phyloP scores from a whole-genome alignment of 1,140 invertebrate genomes.

The Drosophila elegans region DNA sequence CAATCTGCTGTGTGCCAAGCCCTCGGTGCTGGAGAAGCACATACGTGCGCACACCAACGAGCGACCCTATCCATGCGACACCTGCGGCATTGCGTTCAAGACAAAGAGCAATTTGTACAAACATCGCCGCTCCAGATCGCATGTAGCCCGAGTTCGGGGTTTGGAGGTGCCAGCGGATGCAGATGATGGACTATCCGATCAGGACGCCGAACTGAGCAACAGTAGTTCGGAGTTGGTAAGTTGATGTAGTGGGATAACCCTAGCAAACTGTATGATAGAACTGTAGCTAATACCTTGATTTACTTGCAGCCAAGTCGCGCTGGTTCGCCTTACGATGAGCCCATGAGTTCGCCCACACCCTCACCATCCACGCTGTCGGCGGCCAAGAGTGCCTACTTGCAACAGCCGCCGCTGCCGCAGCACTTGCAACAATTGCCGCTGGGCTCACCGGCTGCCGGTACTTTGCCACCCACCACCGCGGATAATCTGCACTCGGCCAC shows the following conservation, averaged over 20 bases:
- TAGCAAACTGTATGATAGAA: too few species aligned
- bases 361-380: conserved; percentile 74
- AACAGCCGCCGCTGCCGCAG: conserved; percentile 58
- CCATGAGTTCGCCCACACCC: conserved; percentile 62
- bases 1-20: conserved; percentile 94
- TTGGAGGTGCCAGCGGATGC: conserved; percentile 86
- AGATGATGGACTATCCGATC: conserved; percentile 86
- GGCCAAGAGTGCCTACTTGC: conserved; percentile 68
- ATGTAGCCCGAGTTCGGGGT: conserved; percentile 89
- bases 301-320: conserved; percentile 67
- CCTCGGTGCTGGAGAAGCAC: conserved; percentile 97
- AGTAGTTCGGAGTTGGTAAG: conserved; percentile 82
- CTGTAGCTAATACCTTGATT: background rate
- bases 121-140: conserved; percentile 93
- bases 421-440: conserved; percentile 77
- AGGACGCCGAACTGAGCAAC: conserved; percentile 81
- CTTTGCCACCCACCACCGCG: conserved; percentile 68
- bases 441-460: conserved; percentile 77
- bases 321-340: conserved; percentile 75
- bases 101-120: conserved; percentile 97
- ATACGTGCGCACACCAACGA: conserved; percentile 97
- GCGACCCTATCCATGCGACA: conserved; percentile 94
- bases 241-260: background rate
- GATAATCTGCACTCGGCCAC: conserved; percentile 62
- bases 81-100: conserved; percentile 96